Evolutionary conservation across 1,140 invertebrate genomes (phyloP).

Genomic region (Whitmania pigra): DNA sequence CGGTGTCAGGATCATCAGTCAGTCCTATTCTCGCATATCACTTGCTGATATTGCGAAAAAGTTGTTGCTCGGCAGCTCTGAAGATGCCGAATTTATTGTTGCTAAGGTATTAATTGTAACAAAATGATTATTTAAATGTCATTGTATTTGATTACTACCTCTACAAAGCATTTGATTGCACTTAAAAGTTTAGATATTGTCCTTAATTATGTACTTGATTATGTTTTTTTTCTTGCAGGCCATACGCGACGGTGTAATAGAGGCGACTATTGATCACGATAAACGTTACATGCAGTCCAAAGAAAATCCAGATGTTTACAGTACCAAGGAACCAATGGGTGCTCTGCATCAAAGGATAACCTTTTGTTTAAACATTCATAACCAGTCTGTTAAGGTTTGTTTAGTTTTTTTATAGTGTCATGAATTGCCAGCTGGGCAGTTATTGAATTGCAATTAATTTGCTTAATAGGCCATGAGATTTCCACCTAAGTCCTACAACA

Average conservation of each 20-base stretch:
- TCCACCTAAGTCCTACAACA: conserved; percentile 95
- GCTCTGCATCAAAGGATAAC: conserved; percentile 95
- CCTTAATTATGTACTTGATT: background rate
- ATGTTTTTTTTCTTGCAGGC: conserved; percentile 47
- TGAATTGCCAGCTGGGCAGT: background rate
- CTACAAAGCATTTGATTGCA: background rate
- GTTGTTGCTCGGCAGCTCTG: conserved; percentile 77
- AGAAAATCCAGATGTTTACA: conserved; percentile 91
- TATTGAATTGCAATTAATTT: conserved; percentile 6
- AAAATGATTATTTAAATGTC: too few species aligned
- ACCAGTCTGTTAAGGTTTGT: conserved; percentile 60
- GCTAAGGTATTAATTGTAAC: conserved; percentile 70
- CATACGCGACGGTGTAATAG: conserved; percentile 96
- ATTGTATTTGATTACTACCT: too few species aligned
- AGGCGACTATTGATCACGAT: conserved; percentile 87
- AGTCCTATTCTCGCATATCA: conserved; percentile 92
- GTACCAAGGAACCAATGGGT: conserved; percentile 84
- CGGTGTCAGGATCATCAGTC: conserved; percentile 85
- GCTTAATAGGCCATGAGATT: conserved; percentile 87
- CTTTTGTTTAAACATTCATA: conserved; percentile 93
- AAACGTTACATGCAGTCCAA: conserved; percentile 92
- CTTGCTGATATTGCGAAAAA: conserved; percentile 86
- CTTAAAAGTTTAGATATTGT: background rate
- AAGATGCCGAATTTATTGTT: conserved; percentile 97
- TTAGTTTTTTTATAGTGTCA: background rate